Percentiles rank a stretch among this genome's conserved stretches.
Evolutionary conservation across 2,888 invertebrate species (phyloP).

Genomic region (Agonopterix alstromeriana): DNA sequence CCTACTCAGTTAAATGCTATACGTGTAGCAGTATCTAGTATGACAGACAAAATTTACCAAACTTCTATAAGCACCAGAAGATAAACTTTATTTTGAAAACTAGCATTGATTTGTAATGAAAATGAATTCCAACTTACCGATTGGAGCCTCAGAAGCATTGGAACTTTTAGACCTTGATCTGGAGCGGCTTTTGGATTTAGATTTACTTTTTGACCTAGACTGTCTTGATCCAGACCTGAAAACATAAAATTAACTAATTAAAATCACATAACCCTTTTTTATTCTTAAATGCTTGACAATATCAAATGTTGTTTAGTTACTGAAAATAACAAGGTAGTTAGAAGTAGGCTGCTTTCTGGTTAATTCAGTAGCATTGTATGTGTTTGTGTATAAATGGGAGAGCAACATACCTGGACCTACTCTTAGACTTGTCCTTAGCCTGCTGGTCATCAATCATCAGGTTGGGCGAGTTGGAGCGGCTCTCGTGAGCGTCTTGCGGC

Average conservation of each 20-base stretch:
- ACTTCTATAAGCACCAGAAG: no score
- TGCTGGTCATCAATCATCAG: slow-evolving; percentile 71
- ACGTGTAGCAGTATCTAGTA: no score
- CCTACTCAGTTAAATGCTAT: no score
- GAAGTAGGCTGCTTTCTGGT: neutral
- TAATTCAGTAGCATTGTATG: no score
- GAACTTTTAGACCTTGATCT: slow-evolving; percentile 62
- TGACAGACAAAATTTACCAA: no score
- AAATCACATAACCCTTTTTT: no score
- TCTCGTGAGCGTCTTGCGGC: slow-evolving; percentile 51
- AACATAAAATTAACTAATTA: slow-evolving; percentile 1
- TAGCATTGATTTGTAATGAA: neutral
- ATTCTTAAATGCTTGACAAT: no score
- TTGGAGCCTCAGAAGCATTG: slow-evolving; percentile 44
- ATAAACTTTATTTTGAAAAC: no score
- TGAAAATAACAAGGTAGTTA: neutral
- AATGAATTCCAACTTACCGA: slow-evolving; percentile 22
- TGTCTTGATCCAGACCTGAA: slow-evolving; percentile 54
- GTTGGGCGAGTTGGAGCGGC: slow-evolving; percentile 71
- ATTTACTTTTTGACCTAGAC: slow-evolving; percentile 48
- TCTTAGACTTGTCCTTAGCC: slow-evolving; percentile 52
- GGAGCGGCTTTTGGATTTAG: slow-evolving; percentile 58
- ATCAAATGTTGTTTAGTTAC: no score
- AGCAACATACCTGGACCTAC: slow-evolving; percentile 49
- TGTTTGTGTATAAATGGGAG: neutral